These are phyloP conservation scores for Lampropteryx suffumata DNA, from an alignment of 2,888 invertebrate genomes.

Conservation along the genomic window DNA sequence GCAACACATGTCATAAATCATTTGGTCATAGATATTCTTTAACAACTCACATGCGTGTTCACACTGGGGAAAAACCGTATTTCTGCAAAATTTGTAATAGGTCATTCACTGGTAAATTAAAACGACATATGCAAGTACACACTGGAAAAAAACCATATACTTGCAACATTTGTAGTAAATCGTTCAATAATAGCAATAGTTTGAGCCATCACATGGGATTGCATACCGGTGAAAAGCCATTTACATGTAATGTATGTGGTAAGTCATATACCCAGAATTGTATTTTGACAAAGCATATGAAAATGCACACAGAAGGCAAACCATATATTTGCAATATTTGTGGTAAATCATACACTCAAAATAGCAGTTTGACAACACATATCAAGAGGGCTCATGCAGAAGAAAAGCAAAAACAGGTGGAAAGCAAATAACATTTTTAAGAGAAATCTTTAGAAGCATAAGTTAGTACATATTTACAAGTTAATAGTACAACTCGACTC, in stretches of 20 bases:
- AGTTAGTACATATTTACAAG: too few species aligned
- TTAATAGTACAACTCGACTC: too few species aligned
- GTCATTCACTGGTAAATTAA: conserved; percentile 14
- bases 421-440: neutral
- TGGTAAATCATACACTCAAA: conserved; percentile 13
- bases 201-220: conserved; percentile 14
- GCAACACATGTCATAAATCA: conserved; percentile 12
- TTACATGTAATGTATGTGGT: conserved; percentile 12
- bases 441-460: neutral
- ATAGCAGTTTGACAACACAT: conserved; percentile 13
- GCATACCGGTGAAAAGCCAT: conserved; percentile 19
- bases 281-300: conserved; percentile 16
- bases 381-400: conserved; percentile 11
- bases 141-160: conserved; percentile 12
- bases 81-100: conserved; percentile 13
- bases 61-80: conserved; percentile 19
- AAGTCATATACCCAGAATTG: conserved; percentile 17
- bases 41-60: conserved; percentile 15
- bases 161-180: conserved; percentile 15
- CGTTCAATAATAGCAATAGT: conserved; percentile 12
- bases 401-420: conserved; percentile 5
- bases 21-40: conserved; percentile 14
- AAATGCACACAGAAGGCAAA: conserved; percentile 18
- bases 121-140: conserved; percentile 14
- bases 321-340: conserved; percentile 15